Evolutionary conservation across 2,888 invertebrate species (phyloP).

Genomic region (Choristoneura rosaceana): DNA sequence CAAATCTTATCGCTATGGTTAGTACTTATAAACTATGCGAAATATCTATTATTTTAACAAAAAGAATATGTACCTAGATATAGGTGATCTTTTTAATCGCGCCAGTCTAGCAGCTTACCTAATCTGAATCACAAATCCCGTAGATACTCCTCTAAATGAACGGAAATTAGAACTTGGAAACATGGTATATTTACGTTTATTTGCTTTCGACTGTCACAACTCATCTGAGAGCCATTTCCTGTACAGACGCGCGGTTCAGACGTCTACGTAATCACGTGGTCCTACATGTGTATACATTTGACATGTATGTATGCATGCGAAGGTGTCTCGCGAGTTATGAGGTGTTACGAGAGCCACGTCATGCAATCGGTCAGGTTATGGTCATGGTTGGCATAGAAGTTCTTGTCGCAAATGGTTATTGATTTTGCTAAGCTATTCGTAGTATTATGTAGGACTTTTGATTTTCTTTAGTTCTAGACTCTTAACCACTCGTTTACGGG

Average conservation of each 20-base stretch:
- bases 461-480: neutral
- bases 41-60: too few species aligned
- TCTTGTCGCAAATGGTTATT: neutral
- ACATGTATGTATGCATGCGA: neutral
- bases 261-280: conserved; percentile 42
- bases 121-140: neutral
- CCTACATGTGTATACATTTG: neutral
- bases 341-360: conserved; percentile 10
- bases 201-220: conserved; percentile 56
- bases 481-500: too few species aligned
- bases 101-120: neutral
- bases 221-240: conserved; percentile 80
- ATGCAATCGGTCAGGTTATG: neutral
- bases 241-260: conserved; percentile 69
- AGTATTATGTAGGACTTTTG: neutral
- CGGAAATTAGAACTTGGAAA: conserved; percentile 38
- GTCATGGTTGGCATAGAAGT: neutral
- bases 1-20: too few species aligned
- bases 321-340: conserved; percentile 21
- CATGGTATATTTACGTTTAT: conserved; percentile 38
- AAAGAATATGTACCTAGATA: neutral
- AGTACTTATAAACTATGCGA: too few species aligned
- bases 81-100: neutral
- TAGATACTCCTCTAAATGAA: conserved; percentile 19
- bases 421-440: neutral